Base-by-base conservation (phyloP, 2,797 vertebrate species). In the Gymnothorax reevesii region DNA sequence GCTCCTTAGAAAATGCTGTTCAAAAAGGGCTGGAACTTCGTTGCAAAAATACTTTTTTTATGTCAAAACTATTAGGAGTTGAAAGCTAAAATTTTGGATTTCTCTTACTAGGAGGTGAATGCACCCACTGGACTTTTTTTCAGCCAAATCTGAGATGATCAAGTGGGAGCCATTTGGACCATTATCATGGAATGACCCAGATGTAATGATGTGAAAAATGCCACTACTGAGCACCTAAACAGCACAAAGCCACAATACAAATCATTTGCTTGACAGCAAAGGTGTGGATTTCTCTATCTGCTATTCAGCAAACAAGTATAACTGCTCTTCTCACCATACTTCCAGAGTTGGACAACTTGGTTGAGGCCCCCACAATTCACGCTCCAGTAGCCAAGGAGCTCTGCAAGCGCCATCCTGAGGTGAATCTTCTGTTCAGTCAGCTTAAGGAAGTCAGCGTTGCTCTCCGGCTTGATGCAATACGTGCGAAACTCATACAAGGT, bases 321-420 rank as follows among this genome's bases (percentile, higher is more conserved):
- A 55, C 17, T 20, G 20, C 10, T 25, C 55, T 49, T 57, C 97
- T 83, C 95, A 99, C 98, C 98, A 15, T 98, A 99, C 87, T 98
- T 97, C 98, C 98, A 99, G 88, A 99, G 92, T 86, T 99, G 98
- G 87, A 98, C 93, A 20, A 96, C 96, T 89, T 96, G 96, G 94
- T 98, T 98, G 84, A 98, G 90, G 85, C 96, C 97, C 2, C 97
- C 97, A 33, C 97, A 96, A 91, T 99, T 98, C 0, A 95, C 90
- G 9, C 88, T 96, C 98, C 98, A 99, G 89, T 95, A 97, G 73
- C 98, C 98, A 88, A 97, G 60, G 90, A 99, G 91, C 91, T 98
- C 93, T 0, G 98, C 99, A 89, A 97, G 96, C 77, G 96, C 95
- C 0, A 95, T 96, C 60, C 97, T 96, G 85, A 98, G 91, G 84